Evolutionary conservation across 2,113 vertebrate species (phyloP).

Genomic region (Pycnonotus jocosus): DNA sequence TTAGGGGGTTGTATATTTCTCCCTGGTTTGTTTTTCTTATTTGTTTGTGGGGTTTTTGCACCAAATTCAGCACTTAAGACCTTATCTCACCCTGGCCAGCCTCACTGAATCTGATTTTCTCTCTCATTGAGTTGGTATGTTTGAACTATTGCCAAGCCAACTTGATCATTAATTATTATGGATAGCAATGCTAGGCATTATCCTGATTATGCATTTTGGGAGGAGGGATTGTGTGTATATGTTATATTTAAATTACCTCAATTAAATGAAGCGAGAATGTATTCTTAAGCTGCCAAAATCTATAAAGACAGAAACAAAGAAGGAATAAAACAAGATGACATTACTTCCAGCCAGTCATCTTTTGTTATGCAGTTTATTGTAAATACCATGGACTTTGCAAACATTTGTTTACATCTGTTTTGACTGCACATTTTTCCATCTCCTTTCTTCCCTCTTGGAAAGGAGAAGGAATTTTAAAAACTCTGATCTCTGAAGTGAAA

Average conservation of each 20-base stretch:
- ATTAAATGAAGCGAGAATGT: neutral
- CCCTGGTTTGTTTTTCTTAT: neutral
- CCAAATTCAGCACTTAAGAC: neutral
- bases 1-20: rapidly evolving
- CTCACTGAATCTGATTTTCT: neutral
- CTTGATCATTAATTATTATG: neutral
- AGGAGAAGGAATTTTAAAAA: neutral
- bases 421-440: neutral
- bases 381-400: neutral
- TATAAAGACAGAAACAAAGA: neutral
- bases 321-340: neutral
- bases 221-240: neutral
- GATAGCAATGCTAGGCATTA: neutral
- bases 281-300: neutral
- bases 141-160: neutral
- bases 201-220: neutral
- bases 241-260: neutral
- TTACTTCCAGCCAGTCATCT: neutral
- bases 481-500: neutral
- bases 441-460: neutral
- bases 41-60: neutral
- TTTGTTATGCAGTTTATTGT: neutral
- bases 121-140: neutral
- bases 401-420: neutral
- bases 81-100: neutral